Base-by-base conservation (phyloP, 2,888 invertebrate genomes). In the Stenurella melanura region DNA sequence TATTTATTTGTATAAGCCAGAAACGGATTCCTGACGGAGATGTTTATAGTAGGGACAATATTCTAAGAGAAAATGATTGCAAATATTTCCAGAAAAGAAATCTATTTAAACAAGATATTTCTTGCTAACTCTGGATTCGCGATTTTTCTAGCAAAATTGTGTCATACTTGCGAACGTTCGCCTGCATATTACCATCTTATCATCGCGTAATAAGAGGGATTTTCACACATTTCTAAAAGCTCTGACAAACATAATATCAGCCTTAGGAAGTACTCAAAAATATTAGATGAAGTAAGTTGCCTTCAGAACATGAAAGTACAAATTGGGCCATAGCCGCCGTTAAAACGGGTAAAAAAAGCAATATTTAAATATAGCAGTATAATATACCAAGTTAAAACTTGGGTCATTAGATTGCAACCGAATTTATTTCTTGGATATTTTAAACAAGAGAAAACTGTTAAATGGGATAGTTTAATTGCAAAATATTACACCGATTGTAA, bases 201-300 rank as follows among this genome's bases (percentile, higher is more conserved):
- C 21, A 9, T 18, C 18, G 38, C 17, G 69, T 57, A 69, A 69
- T 69, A 69, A 58, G 69, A 57, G 58, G 69, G 69, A 34, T 69
- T 69, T 69, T 2, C 26, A 30, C 21, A 30, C 15, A 30, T 61
- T 30, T n/a, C 61, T 61, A 5, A 57, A 18, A 30, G 12, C 34
- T 38, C n/a, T 30, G 61, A 38, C 26, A 69, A 69, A 69, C 69
- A 69, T 69, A 69, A 69, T 69, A 69, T 69, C 57, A 17, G 58
- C 69, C 26, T 57, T 69, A 34, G 17, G 34, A 34, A 58, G 57
- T 19, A 34, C 26, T 57, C 12, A 17, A 69, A 57, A 69, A 19
- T 19, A 50, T 60, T 60, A 21, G 30, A 34, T 34, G 30, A 34
- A 7, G 11, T 60, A 26, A 26, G 21, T 26, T 26, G 1, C 21